Base-by-base conservation (phyloP, 2,888 invertebrate species). In the Himalopsyche kuldschensis region DNA sequence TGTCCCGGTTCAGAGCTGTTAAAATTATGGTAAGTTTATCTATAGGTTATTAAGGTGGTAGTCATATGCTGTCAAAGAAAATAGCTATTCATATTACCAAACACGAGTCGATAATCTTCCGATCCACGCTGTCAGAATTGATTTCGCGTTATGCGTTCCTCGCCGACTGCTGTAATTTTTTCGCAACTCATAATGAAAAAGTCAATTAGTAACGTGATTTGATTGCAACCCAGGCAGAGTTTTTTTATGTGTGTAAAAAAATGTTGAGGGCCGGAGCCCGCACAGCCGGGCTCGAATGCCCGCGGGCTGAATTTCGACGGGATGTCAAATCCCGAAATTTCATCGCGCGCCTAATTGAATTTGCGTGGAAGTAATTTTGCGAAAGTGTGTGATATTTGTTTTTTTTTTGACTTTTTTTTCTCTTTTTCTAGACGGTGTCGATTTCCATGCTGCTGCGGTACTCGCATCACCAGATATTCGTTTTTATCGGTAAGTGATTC, bases 391-490 rank as follows among this genome's bases (percentile, higher is more conserved):
- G 78, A 78, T 63, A 76, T 55, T 47, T 75, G 81, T 24, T 78
- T 85, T 41, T 11, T 8, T 75, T 31, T 55, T 48, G n/a, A 41
- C 24, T 55, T 55, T 55, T 24, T 3, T 11, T 24, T 79, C n/a
- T 80, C 69, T 20, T 80, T 91, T 89, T 95, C 96, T 84, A 99
- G 99, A 99, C 99, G 35, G 96, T 99, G 87, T 98, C 98, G 76
- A 98, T 99, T 88, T 99, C 99, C 75, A 99, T 99, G 96, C 92
- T 99, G 87, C 92, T 99, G 87, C 95, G 99, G 79, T 99, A 99
- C 91, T 99, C 99, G 15, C 99, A 99, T 91, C 99, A 99, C 90
- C 99, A 99, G 92, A 99, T 99, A 89, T 99, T 99, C 91, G 95
- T 99, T 86, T 99, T 99, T 89, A 99, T 99, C 88, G 98, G 98